Conservation (phyloP, 2,797 vertebrate species). For the Lepilemur ruficaudatus region DNA sequence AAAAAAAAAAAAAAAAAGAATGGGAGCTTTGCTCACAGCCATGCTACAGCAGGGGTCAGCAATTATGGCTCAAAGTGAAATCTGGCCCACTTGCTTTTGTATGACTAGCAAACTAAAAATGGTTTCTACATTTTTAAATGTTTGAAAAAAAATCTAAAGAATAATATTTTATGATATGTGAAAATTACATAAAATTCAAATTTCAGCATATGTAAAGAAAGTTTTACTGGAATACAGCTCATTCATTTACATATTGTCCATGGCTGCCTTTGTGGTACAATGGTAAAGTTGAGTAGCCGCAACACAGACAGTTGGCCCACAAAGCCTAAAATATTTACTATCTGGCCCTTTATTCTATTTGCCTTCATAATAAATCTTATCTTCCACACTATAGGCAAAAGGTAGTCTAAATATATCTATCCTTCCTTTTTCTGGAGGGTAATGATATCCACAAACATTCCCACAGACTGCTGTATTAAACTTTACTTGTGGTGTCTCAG, state of each 20-base stretch:
- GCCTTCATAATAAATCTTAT: neutral
- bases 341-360: neutral
- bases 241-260: neutral
- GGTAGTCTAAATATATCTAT: neutral
- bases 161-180: neutral
- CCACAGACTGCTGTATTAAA: neutral
- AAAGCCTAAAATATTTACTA: neutral
- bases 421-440: neutral
- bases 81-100: neutral
- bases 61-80: neutral
- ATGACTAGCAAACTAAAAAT: neutral
- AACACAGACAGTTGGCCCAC: neutral
- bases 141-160: neutral
- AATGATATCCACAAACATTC: neutral
- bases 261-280: neutral
- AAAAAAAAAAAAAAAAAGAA: too few species aligned
- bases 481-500: neutral
- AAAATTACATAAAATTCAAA: constrained; percentile 1
- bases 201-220: neutral
- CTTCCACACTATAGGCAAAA: neutral
- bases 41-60: neutral
- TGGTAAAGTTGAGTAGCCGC: neutral
- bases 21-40: neutral
- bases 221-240: neutral
- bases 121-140: neutral